A percentile compares a stretch with the other conserved stretches of the same genome.
Conservation (phyloP, 2,888 invertebrate genomes). For the Rutpela maculata region DNA sequence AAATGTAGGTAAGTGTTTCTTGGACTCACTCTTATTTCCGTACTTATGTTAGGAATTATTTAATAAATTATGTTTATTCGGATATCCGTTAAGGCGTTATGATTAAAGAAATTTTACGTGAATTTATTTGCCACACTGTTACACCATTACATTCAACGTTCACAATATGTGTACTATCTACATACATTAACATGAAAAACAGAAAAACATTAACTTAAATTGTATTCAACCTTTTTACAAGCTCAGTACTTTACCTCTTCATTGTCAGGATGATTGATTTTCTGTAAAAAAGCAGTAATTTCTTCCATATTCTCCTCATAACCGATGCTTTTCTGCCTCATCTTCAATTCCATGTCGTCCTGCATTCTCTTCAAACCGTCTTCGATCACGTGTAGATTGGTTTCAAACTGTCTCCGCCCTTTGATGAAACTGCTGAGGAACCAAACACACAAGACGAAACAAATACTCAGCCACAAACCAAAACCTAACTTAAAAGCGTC, state of each 20-base stretch:
- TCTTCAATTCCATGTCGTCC: slow-evolving; percentile 64
- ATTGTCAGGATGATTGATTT: slow-evolving; percentile 39
- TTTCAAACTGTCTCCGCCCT: slow-evolving; percentile 66
- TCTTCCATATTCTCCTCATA: slow-evolving; percentile 61
- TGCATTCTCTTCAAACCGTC: slow-evolving; percentile 70
- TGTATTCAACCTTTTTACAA: background rate
- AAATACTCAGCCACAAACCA: slow-evolving; percentile 65
- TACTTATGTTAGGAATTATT: background rate
- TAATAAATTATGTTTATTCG: background rate
- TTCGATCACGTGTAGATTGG: slow-evolving; percentile 70
- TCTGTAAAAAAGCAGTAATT: slow-evolving; percentile 52
- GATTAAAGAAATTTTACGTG: no score
- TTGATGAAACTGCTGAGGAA: slow-evolving; percentile 65
- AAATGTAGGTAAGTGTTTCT: no score
- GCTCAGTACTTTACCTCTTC: slow-evolving; percentile 19
- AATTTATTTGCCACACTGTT: no score
- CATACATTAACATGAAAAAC: background rate
- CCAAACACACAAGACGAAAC: slow-evolving; percentile 66
- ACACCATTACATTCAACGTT: background rate
- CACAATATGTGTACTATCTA: background rate
- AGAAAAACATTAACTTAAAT: background rate
- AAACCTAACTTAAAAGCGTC: slow-evolving; percentile 58
- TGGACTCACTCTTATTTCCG: no score
- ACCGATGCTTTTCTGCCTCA: slow-evolving; percentile 62
- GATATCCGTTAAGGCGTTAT: no score